Evolutionary conservation across 2,797 vertebrate species (phyloP), one percentile per base, ranked within the genome.

Genomic region (Cirrhinus mrigala): DNA sequence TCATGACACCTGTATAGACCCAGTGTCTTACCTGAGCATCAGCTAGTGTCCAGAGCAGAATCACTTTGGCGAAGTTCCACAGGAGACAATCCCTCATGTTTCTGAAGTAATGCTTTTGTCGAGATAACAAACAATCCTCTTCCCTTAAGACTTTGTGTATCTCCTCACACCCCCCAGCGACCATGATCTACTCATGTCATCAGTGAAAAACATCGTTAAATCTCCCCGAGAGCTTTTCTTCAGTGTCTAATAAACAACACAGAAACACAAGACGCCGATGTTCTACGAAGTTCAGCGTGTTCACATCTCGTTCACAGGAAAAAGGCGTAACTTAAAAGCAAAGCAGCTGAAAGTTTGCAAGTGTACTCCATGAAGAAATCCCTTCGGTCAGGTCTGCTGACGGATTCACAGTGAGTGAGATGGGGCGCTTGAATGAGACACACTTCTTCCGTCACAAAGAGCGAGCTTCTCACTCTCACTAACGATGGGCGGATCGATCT

Each of bases 21-120:
- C 3, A 6, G 3, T 10, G 64, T 14, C 91, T 93, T 90, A 95
- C 94, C 94, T 95, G 94, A 81, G 93, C 90, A 11, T 92, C 89
- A 50, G 85, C 89, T 58, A 85, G 83, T 64, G 88, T 89, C 92
- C 92, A 92, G 64, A 90, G 88, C 37, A 91, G 54, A 93, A 92
- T 83, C 22, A 89, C 68, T 64, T 91, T 93, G 27, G 79, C 86
- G 44, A 91, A 88, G 80, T 88, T 89, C 82, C 86, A 88, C 80
- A 88, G 64, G 48, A 54, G 40, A 81, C 56, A 48, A 82, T 60
- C 10, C 62, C 62, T 81, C 89, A 90, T 90, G 80, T 60, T 88
- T 79, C 78, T 68, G 48, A 69, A 7, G n/a, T 52, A 9, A 44
- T 20, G 24, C 18, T 71, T 60, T 40, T 6, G 29, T 70, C 69